Evolutionary conservation across 2,113 vertebrate species (phyloP).

Genomic region (Sterna hirundo): DNA sequence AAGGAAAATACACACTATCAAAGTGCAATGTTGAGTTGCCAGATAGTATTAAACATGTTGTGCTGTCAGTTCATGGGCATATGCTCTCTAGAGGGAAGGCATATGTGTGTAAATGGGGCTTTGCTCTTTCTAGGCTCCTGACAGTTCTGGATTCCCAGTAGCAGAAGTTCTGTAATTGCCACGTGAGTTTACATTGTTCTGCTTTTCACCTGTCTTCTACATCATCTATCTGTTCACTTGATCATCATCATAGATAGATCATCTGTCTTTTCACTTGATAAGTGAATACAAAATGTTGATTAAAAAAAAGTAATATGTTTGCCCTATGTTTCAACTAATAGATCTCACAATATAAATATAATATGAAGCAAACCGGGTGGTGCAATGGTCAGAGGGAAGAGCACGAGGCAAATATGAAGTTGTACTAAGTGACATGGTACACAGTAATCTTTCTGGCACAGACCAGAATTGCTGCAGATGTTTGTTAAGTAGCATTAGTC

Average conservation of each 20-base stretch:
- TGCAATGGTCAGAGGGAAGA: not conserved
- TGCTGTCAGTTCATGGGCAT: not conserved
- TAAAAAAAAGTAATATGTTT: not conserved
- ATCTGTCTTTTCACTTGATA: not conserved
- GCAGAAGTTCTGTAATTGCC: not conserved
- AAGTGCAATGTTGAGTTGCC: not conserved
- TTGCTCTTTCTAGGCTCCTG: not conserved
- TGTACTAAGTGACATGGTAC: not conserved
- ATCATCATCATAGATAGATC: not conserved
- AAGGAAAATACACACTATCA: not conserved
- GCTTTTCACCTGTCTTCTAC: not conserved
- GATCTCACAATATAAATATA: not conserved
- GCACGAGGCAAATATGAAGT: not conserved
- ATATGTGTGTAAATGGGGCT: not conserved
- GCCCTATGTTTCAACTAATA: rapidly evolving
- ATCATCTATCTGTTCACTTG: not conserved
- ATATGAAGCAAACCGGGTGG: not conserved
- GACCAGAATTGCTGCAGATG: not conserved
- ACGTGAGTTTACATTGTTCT: not conserved
- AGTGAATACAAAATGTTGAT: not conserved
- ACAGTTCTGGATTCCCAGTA: not conserved
- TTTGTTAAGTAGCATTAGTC: not conserved
- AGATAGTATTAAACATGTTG: not conserved
- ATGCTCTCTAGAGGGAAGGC: not conserved
- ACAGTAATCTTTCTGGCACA: not conserved